Conservation (phyloP, 2,888 invertebrate genomes). For the Acrobasis repandana region DNA sequence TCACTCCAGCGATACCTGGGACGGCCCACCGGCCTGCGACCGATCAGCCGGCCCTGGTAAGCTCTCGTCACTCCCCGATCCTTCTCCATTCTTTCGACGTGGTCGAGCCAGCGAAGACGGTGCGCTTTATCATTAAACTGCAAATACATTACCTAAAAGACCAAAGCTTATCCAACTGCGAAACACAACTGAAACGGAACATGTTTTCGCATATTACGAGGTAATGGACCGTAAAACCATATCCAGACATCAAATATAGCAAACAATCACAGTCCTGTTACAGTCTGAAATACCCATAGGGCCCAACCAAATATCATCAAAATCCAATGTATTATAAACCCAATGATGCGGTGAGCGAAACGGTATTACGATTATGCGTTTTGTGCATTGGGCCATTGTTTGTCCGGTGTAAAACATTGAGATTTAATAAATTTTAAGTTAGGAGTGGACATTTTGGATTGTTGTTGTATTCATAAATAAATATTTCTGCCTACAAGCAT, state of each 20-base stretch:
- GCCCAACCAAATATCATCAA: neutral
- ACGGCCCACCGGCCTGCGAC: too few relatives aligned
- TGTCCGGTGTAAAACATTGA: neutral
- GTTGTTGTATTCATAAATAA: too few relatives aligned
- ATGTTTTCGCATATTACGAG: constrained; percentile 1
- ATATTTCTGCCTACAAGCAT: too few relatives aligned
- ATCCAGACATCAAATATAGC: constrained; percentile 14
- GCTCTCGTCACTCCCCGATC: too few relatives aligned
- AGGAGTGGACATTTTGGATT: too few relatives aligned
- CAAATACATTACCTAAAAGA: neutral
- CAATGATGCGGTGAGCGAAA: constrained; percentile 1
- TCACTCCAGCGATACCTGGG: too few relatives aligned
- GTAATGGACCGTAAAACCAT: constrained; percentile 5
- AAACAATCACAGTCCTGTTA: constrained; percentile 6
- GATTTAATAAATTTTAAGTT: too few relatives aligned
- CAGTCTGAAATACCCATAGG: neutral
- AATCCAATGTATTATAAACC: constrained; percentile 7
- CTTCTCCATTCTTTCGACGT: too few relatives aligned
- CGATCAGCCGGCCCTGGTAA: too few relatives aligned
- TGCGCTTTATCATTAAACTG: too few relatives aligned
- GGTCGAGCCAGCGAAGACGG: too few relatives aligned
- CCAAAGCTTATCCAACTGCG: neutral
- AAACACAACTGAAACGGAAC: neutral
- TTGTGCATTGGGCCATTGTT: neutral
- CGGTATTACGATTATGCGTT: constrained; percentile 5